Percentiles rank a stretch among this genome's conserved stretches.
phyloP scores from a whole-genome alignment of 1,140 invertebrate species.

The Drosophila aff. region DNA sequence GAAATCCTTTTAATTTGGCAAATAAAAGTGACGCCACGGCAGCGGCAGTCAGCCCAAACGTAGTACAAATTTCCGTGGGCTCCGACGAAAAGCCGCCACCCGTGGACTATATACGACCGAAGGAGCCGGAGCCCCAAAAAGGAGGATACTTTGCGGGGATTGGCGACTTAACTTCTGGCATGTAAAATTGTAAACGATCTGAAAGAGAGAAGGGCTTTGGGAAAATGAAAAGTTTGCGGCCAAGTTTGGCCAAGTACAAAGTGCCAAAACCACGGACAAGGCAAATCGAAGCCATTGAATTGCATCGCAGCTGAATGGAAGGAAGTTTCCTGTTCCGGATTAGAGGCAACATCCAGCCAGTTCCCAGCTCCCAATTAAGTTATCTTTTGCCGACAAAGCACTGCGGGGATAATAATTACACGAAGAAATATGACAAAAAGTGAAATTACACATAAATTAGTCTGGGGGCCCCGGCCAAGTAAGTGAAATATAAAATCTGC shows the following conservation, averaged over 20 bases:
- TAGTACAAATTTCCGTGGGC: conserved; percentile 32
- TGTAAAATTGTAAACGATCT: conserved; percentile 47
- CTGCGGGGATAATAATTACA: conserved; percentile 28
- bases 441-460: conserved; percentile 40
- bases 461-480: conserved; percentile 16
- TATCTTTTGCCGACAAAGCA: conserved; percentile 24
- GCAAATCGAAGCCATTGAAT: conserved; percentile 42
- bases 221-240: conserved; percentile 42
- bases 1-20: conserved; percentile 81
- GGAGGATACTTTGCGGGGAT: conserved; percentile 22
- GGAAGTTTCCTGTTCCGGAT: conserved; percentile 1
- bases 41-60: background rate
- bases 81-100: background rate
- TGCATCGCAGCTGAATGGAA: conserved; percentile 16
- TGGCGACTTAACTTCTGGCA: conserved; percentile 56
- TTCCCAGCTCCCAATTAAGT: conserved; percentile 20
- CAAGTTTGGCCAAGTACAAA: conserved; percentile 40
- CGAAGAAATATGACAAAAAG: conserved; percentile 32
- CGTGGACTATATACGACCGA: conserved; percentile 7
- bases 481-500: conserved; percentile 57
- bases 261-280: conserved; percentile 31
- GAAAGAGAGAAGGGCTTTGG: background rate
- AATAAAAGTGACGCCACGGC: conserved; percentile 68
- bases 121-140: conserved; percentile 9
- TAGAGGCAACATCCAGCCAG: background rate